Percentiles rank a stretch among this genome's conserved stretches.
Conservation (phyloP, 2,888 invertebrate genomes). For the Mythimna ferrago region DNA sequence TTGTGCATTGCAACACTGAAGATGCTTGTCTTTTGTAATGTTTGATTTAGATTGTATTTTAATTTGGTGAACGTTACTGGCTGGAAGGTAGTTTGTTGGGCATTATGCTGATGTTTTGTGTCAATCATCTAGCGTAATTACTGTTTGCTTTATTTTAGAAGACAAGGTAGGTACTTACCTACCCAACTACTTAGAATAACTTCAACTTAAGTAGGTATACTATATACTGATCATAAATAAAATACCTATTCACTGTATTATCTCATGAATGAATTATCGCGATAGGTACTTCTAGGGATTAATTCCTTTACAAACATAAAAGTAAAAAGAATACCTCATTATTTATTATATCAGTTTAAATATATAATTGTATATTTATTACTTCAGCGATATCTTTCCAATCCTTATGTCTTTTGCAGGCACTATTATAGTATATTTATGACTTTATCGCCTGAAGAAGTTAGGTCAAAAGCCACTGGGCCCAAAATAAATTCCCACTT, state of each 20-base stretch:
- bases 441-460: background rate
- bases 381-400: too few species aligned
- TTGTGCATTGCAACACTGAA: conserved; percentile 70
- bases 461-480: background rate
- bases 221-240: too few species aligned
- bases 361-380: too few species aligned
- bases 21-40: conserved; percentile 66
- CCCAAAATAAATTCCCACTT: background rate
- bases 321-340: too few species aligned
- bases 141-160: conserved; percentile 9
- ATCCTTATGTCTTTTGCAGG: background rate
- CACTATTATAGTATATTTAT: background rate
- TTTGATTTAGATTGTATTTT: conserved; percentile 68
- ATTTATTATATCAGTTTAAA: too few species aligned
- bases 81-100: conserved; percentile 11
- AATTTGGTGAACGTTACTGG: conserved; percentile 55
- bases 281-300: too few species aligned
- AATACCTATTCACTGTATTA: too few species aligned
- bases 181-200: background rate
- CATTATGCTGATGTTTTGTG: conserved; percentile 37
- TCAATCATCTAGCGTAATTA: conserved; percentile 12
- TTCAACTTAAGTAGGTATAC: background rate
- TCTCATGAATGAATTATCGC: too few species aligned
- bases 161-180: background rate
- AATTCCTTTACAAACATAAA: too few species aligned